A percentile compares a stretch with the other conserved stretches of the same genome.
phyloP scores from a whole-genome alignment of 2,113 vertebrate species.

The Epinephelus fuscoguttatus region DNA sequence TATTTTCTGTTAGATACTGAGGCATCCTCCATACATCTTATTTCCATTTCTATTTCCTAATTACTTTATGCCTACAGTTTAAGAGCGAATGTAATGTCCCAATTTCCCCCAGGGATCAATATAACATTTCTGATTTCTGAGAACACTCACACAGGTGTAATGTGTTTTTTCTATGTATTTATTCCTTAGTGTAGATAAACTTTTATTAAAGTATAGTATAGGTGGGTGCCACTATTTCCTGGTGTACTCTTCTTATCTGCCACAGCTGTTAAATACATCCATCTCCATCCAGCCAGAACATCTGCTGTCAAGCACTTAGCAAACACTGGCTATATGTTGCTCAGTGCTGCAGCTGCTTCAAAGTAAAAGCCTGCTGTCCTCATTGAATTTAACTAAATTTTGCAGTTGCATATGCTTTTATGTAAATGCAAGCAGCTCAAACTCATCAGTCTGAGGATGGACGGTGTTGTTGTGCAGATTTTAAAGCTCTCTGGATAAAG shows the following conservation, averaged over 20 bases:
- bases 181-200: not conserved
- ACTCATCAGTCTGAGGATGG: not conserved
- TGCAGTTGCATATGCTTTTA: conserved; percentile 5
- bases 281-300: not conserved
- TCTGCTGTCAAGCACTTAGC: not conserved
- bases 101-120: no score
- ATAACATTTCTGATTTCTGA: no score
- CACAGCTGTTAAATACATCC: not conserved
- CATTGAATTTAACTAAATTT: not conserved
- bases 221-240: not conserved
- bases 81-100: no score
- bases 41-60: no score
- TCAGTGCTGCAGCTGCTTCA: conserved; percentile 6
- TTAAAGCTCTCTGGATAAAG: not conserved
- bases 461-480: not conserved
- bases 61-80: no score
- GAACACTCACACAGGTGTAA: no score
- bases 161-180: not conserved
- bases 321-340: no score
- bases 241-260: not conserved
- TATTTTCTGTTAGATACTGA: no score
- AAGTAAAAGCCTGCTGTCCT: not conserved
- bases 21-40: no score
- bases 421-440: not conserved
- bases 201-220: not conserved